Conservation (phyloP, 30 jellyfish, hydroid and myxozoan genomes). For the Rhopilema esculentum region DNA sequence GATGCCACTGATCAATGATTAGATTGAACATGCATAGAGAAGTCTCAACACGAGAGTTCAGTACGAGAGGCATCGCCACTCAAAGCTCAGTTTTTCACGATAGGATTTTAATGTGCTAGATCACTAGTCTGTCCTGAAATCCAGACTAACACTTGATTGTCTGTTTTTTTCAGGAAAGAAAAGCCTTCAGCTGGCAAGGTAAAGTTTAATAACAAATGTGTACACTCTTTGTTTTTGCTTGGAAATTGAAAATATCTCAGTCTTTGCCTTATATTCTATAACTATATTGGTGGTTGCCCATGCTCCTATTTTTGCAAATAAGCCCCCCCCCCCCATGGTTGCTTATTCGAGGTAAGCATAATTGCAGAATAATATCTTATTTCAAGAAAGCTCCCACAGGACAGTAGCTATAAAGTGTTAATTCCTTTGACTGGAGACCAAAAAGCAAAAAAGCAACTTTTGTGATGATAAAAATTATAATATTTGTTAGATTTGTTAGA, state of each 20-base stretch:
- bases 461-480: neutral
- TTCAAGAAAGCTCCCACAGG: neutral
- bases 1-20: too few species aligned
- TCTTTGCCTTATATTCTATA: too few species aligned
- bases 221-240: neutral
- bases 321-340: neutral
- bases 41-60: too few species aligned
- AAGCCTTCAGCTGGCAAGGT: conserved; percentile 35
- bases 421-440: neutral
- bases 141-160: too few species aligned
- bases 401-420: neutral
- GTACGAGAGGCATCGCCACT: too few species aligned
- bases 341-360: neutral
- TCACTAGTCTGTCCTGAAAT: too few species aligned
- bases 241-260: too few species aligned
- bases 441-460: neutral
- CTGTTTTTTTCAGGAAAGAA: conserved; percentile 27
- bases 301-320: neutral
- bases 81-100: too few species aligned
- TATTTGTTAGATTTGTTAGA: neutral
- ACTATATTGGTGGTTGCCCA: too few species aligned
- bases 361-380: neutral
- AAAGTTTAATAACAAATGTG: neutral
- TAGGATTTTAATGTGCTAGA: too few species aligned
- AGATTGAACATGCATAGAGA: too few species aligned